These are phyloP conservation scores for Homarus gammarus DNA, from an alignment of 2,888 invertebrate genomes.

Conservation along the genomic window DNA sequence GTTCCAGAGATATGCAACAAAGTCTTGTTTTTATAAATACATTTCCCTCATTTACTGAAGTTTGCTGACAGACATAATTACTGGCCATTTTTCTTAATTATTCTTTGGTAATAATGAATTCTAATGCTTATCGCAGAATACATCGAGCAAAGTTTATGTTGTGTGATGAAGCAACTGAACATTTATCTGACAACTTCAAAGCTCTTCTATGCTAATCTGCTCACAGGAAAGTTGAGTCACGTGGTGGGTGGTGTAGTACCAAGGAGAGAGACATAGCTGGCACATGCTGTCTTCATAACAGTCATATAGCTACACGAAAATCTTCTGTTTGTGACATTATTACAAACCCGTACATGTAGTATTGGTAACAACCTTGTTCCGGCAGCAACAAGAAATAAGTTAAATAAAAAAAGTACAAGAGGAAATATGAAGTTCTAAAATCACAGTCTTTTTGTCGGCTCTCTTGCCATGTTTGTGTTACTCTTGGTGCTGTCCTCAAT, in stretches of 20 bases:
- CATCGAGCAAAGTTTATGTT: not conserved
- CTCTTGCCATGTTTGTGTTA: not conserved
- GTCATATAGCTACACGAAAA: conserved; percentile 35
- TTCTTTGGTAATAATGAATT: not conserved
- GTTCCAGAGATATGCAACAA: not conserved
- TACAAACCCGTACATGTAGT: conserved; percentile 30
- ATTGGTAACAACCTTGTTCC: conserved; percentile 4
- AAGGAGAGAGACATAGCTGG: not conserved
- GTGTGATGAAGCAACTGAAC: not conserved
- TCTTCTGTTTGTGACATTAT: not conserved
- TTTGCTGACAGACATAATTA: not conserved
- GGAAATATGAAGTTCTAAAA: not conserved
- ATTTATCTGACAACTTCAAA: not conserved
- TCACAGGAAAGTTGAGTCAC: not conserved
- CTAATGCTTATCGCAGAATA: not conserved
- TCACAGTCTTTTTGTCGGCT: not conserved
- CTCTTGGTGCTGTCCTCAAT: not conserved
- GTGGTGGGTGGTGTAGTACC: not conserved
- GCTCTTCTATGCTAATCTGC: not conserved
- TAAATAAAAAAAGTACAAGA: not conserved
- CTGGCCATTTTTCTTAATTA: not conserved
- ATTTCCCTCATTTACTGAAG: not conserved
- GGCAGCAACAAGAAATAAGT: not conserved
- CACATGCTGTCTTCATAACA: conserved; percentile 66
- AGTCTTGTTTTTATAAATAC: not conserved